These are phyloP conservation scores for Marronus borbonicus DNA, from an alignment of 2,888 invertebrate genomes.

Conservation along the genomic window DNA sequence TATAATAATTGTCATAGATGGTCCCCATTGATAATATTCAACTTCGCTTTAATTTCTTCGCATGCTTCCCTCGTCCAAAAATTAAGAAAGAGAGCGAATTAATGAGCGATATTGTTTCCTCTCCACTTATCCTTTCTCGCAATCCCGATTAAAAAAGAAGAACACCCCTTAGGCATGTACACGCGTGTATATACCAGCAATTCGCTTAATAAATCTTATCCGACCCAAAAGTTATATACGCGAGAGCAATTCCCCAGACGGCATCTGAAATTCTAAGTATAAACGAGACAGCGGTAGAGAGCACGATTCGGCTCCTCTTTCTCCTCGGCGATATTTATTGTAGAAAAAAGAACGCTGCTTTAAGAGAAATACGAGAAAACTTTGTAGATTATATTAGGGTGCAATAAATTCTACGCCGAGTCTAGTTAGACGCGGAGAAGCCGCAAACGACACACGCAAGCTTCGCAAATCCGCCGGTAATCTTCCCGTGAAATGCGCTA, in stretches of 20 bases:
- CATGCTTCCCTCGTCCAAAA: too few relatives aligned
- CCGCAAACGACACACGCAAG: neutral
- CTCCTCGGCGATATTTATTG: slow-evolving; percentile 33
- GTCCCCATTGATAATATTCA: too few relatives aligned
- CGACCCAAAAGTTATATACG: slow-evolving; percentile 24
- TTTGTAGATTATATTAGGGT: slow-evolving; percentile 43
- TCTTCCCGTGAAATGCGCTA: slow-evolving; percentile 10
- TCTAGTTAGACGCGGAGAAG: slow-evolving; percentile 13
- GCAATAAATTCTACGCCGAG: slow-evolving; percentile 27
- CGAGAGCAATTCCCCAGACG: slow-evolving; percentile 11
- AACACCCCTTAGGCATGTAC: too few relatives aligned
- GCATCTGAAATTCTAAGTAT: slow-evolving; percentile 36
- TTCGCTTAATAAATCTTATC: slow-evolving; percentile 28
- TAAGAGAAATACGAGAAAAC: slow-evolving; percentile 39
- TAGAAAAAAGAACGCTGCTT: slow-evolving; percentile 25
- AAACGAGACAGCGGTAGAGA: slow-evolving; percentile 18
- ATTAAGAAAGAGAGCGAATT: too few relatives aligned
- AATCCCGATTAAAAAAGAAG: too few relatives aligned
- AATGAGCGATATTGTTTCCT: too few relatives aligned
- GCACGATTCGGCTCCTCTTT: slow-evolving; percentile 20
- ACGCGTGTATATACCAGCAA: neutral
- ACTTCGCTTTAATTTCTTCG: too few relatives aligned
- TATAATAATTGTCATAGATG: too few relatives aligned
- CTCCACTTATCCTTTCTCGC: too few relatives aligned
- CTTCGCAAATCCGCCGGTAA: slow-evolving; percentile 25